Evolutionary conservation across 2,888 invertebrate genomes (phyloP), one percentile per base, ranked within the genome.

Genomic region (Agrenia bidenticulata): DNA sequence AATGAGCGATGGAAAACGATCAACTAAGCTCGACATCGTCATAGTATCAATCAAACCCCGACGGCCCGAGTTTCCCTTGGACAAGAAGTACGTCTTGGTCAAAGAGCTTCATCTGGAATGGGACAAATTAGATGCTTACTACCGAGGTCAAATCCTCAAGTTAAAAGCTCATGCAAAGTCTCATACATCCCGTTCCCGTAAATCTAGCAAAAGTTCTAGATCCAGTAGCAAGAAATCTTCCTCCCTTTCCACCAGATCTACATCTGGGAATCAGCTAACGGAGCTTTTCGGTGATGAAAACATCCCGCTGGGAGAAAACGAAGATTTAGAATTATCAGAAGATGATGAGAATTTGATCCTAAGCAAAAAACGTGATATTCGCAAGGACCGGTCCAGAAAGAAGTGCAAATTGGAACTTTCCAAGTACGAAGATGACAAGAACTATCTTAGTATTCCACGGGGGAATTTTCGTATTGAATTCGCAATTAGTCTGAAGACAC

Each of bases 41-140:
- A 72, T 72, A 50, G 64, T 64, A 19, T 72, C 72, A 53, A 72
- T 72, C 55, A 72, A 72, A 41, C 72, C 72, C 9, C 65, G 60
- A 42, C 55, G 72, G 45, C 72, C 72, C 26, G 63, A 67, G 26
- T 69, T 41, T 45, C 57, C 69, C 51, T 23, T 56, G 21, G 53
- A 55, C 26, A 63, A 67, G 53, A 67, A 63, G 45, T 41, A 55
- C 39, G 66, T 69, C 4, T 58, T 61, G n/a, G 66, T 64, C 17
- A 59, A 61, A 32, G 64, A 63, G 54, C 58, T 62, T 26, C 63
- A 62, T 17, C 61, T 67, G 60, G 72, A 72, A 64, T 72, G 72
- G 72, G 72, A 72, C 66, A 72, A 69, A 61, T 51, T 72, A 27
- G 72, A 72, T 59, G 67, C 67, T 4, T 72, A 69, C 55, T 72